phyloP scores from a whole-genome alignment of 1,140 invertebrate species.

The Dermatophagoides farinae region DNA sequence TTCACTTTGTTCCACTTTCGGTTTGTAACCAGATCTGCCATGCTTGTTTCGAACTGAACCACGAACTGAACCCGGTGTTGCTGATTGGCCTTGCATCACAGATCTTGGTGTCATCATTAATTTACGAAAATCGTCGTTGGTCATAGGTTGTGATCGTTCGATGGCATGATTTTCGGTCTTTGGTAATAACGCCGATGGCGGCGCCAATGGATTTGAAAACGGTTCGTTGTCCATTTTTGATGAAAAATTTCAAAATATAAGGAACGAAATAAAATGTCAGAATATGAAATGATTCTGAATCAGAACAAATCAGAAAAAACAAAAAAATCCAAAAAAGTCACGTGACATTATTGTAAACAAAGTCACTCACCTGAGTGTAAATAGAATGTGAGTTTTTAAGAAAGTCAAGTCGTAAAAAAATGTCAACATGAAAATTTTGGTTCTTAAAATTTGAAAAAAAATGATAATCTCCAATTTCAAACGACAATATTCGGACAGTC shows the following conservation, averaged over 20 bases:
- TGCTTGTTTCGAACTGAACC: not conserved
- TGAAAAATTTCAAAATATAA: not conserved
- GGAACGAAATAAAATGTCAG: not conserved
- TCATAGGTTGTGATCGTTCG: constrained; percentile 33
- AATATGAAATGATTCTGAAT: not conserved
- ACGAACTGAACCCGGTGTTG: constrained; percentile 8
- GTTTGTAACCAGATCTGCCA: constrained; percentile 9
- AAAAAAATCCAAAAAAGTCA: not conserved
- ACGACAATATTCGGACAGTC: too few relatives aligned
- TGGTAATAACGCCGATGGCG: not conserved
- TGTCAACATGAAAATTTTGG: too few relatives aligned
- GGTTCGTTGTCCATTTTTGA: constrained; percentile 4
- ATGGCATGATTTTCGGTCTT: not conserved
- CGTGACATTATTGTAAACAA: not conserved
- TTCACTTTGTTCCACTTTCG: constrained; percentile 21
- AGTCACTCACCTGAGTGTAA: too few relatives aligned
- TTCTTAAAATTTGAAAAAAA: too few relatives aligned
- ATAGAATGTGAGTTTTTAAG: too few relatives aligned
- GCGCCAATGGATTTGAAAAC: constrained; percentile 13
- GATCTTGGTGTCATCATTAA: constrained; percentile 74
- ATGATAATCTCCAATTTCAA: too few relatives aligned
- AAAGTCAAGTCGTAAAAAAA: too few relatives aligned
- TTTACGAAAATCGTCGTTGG: constrained; percentile 91
- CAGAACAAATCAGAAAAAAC: not conserved
- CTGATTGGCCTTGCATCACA: constrained; percentile 14